Percentiles rank a stretch among this genome's conserved stretches.
These are phyloP conservation scores for Drosophila repleta DNA, from an alignment of 1,140 invertebrate species.

Conservation along the genomic window DNA sequence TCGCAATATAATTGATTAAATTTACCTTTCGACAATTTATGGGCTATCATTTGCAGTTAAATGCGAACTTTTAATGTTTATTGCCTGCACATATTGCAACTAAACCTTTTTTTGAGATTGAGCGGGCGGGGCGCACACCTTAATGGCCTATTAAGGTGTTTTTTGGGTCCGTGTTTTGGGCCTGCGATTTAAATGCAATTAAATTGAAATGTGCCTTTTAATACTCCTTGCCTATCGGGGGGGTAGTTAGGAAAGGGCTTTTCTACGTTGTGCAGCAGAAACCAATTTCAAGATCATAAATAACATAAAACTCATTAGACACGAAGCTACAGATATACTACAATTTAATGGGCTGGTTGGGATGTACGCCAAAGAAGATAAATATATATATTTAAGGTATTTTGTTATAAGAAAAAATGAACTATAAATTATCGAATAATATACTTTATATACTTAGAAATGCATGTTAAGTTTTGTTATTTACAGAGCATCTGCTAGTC, in stretches of 20 bases:
- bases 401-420: too few species aligned
- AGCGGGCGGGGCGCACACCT: slow-evolving; percentile 23
- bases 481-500: too few species aligned
- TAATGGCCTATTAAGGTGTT: slow-evolving; percentile 76
- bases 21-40: slow-evolving; percentile 58
- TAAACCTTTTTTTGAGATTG: slow-evolving; percentile 41
- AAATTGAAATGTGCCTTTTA: slow-evolving; percentile 51
- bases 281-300: neutral
- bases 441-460: too few species aligned
- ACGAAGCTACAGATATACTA: too few species aligned
- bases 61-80: slow-evolving; percentile 63
- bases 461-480: too few species aligned
- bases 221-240: neutral
- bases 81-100: slow-evolving; percentile 64
- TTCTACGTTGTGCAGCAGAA: neutral
- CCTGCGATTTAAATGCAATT: slow-evolving; percentile 76
- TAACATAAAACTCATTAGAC: too few species aligned
- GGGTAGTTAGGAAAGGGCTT: neutral
- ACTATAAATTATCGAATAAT: too few species aligned
- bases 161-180: slow-evolving; percentile 28
- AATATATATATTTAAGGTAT: too few species aligned
- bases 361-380: too few species aligned
- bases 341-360: too few species aligned
- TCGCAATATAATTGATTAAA: slow-evolving; percentile 58
- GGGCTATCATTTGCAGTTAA: slow-evolving; percentile 52